Percentiles rank a stretch among this genome's conserved stretches.
phyloP scores from a whole-genome alignment of 2,113 vertebrate species.

The Vimba vimba region DNA sequence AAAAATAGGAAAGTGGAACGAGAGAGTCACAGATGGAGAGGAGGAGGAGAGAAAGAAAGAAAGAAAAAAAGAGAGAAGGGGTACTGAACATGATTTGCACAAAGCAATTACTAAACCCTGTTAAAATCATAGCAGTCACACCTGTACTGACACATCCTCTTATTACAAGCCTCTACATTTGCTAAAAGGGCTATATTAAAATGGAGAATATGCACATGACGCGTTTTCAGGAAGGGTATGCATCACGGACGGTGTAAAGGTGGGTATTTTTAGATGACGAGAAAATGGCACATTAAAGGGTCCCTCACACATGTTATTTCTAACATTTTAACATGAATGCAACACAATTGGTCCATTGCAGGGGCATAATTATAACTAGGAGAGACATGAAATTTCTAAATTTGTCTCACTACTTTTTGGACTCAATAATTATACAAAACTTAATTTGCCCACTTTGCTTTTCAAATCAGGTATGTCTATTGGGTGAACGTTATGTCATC shows the following conservation, averaged over 20 bases:
- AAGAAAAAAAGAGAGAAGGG: background rate
- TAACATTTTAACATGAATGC: background rate
- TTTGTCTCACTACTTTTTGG: background rate
- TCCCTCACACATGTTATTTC: background rate
- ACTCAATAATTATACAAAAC: background rate
- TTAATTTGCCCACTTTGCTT: background rate
- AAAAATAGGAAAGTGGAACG: slow-evolving; percentile 31
- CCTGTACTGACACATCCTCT: slow-evolving; percentile 38
- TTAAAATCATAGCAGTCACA: slow-evolving; percentile 43
- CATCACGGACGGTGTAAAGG: background rate
- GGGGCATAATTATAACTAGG: background rate
- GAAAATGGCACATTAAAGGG: slow-evolving; percentile 8
- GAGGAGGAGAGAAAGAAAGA: background rate
- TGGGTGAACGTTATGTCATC: background rate
- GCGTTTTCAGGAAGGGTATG: background rate
- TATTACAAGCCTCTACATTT: slow-evolving; percentile 21
- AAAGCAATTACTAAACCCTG: slow-evolving; percentile 41
- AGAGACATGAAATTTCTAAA: background rate
- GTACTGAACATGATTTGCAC: slow-evolving; percentile 25
- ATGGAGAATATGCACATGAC: background rate
- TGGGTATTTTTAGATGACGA: slow-evolving; percentile 19
- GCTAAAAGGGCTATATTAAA: slow-evolving; percentile 30
- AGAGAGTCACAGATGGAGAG: slow-evolving; percentile 15
- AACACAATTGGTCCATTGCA: background rate
- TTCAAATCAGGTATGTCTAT: background rate